Evolutionary conservation across 2,888 invertebrate species (phyloP), one percentile per base, ranked within the genome.

Genomic region (Neuroscelio doddi): DNA sequence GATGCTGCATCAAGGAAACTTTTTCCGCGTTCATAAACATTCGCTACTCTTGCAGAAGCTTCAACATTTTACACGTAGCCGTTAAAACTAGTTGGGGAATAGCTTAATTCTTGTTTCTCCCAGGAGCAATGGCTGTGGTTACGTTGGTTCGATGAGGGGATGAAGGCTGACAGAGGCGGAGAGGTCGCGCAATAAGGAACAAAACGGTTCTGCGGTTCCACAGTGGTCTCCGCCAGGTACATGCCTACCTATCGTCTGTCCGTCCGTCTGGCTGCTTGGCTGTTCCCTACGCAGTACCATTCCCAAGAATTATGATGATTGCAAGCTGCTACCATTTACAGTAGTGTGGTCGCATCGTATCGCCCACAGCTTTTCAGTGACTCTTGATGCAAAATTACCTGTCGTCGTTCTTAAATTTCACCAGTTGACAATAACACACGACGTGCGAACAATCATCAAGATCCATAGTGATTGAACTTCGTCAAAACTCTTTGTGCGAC

Each of bases 281-380:
- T 8, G 14, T 39, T n/a, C 41, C 53, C 50, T 52, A 62, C 61
- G 69, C 38, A 68, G 68, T 72, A 67, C 74, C 76, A 78, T 78
- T 77, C 71, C 76, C 74, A 74, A 76, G 79, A 80, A 80, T 80
- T 82, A 82, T 80, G 81, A 80, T 81, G 81, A 82, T 82, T 81
- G 77, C 79, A 75, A 76, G 72, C 77, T 80, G 81, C 80, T 80
- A 82, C 81, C 79, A 81, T 80, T 82, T 81, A 80, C 81, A 81
- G 80, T 80, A 80, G 80, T 80, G 80, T 76, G 75, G 78, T 79
- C 62, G 49, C 65, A 14, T 36, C 36, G 36, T 36, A 36, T 36
- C 15, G 3, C 36, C 15, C 15, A 14, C 30, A n/a, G 30, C 30
- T 30, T 30, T 30, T 30, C n/a, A n/a, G n/a, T n/a, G n/a, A n/a